These are phyloP conservation scores for Micropoecilia bifurca DNA, from an alignment of 2,797 vertebrate species.

Conservation along the genomic window DNA sequence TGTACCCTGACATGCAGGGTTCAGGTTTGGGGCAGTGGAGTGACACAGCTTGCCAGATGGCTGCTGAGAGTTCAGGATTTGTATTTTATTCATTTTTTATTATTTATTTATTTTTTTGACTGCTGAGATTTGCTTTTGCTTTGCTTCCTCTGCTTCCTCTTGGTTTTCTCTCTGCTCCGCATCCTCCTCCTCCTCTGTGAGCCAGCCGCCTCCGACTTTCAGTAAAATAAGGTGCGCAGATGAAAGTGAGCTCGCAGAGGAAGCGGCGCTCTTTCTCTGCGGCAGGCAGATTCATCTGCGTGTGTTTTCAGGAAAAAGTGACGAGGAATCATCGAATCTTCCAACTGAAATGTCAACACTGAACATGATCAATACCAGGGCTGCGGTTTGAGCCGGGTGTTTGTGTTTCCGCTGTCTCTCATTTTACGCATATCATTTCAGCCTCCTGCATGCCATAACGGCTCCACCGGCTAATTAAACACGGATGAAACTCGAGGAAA, in stretches of 20 bases:
- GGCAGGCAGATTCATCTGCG: not conserved
- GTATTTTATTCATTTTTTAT: not conserved
- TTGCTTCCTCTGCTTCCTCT: not conserved
- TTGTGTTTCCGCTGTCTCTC: not conserved
- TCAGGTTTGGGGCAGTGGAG: not conserved
- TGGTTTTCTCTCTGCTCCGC: not conserved
- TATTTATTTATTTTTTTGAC: not conserved
- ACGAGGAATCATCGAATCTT: not conserved
- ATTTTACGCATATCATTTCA: conserved; percentile 1
- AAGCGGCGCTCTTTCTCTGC: not conserved
- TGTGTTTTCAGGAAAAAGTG: conserved; percentile 5
- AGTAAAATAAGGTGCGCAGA: conserved; percentile 3
- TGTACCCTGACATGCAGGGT: not conserved
- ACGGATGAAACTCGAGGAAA: not conserved
- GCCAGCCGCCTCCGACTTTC: not conserved
- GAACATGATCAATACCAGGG: conserved; percentile 2
- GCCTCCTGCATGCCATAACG: not conserved
- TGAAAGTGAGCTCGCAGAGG: conserved; percentile 1
- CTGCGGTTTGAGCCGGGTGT: not conserved
- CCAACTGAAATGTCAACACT: not conserved
- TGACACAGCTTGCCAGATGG: not conserved
- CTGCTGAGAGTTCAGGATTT: not conserved
- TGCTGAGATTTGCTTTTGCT: conserved; percentile 2
- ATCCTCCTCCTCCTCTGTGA: not conserved
- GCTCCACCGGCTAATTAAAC: conserved; percentile 10